A percentile compares a stretch with the other conserved stretches of the same genome.
Evolutionary conservation across 2,888 invertebrate species (phyloP).

Genomic region (Autographa gamma): DNA sequence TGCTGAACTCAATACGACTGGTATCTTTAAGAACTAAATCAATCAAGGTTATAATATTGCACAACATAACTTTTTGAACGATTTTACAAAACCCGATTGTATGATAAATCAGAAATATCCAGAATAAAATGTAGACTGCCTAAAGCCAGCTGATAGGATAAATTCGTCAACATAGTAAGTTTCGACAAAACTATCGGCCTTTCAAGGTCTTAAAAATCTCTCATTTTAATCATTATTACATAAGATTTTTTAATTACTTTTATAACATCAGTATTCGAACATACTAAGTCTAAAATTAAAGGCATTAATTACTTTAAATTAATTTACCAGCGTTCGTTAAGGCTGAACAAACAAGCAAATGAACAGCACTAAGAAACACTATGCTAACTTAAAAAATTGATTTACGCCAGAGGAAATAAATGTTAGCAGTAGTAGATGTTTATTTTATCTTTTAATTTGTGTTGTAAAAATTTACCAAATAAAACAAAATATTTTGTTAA

Average conservation of each 20-base stretch:
- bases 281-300: conserved; percentile 10
- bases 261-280: conserved; percentile 22
- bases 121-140: conserved; percentile 25
- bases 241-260: not conserved
- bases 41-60: conserved; percentile 61
- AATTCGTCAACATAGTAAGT: conserved; percentile 29
- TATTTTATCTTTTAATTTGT: not conserved
- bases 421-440: not conserved
- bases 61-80: conserved; percentile 49
- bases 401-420: too few species aligned
- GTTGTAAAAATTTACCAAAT: not conserved
- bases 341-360: conserved; percentile 7
- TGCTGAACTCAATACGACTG: conserved; percentile 52
- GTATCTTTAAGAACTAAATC: conserved; percentile 47
- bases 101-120: conserved; percentile 18
- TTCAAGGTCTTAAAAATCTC: conserved; percentile 11
- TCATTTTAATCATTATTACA: conserved; percentile 5
- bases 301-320: conserved; percentile 20
- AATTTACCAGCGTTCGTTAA: conserved; percentile 15
- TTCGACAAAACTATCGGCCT: conserved; percentile 46
- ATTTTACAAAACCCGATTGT: conserved; percentile 30
- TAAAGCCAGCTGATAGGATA: conserved; percentile 46
- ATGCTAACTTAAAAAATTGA: not conserved
- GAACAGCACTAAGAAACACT: conserved; percentile 6
- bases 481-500: not conserved